A percentile compares a stretch with the other conserved stretches of the same genome.
These are phyloP conservation scores for Cossypha heuglini DNA, from an alignment of 2,797 vertebrate species.

Conservation along the genomic window DNA sequence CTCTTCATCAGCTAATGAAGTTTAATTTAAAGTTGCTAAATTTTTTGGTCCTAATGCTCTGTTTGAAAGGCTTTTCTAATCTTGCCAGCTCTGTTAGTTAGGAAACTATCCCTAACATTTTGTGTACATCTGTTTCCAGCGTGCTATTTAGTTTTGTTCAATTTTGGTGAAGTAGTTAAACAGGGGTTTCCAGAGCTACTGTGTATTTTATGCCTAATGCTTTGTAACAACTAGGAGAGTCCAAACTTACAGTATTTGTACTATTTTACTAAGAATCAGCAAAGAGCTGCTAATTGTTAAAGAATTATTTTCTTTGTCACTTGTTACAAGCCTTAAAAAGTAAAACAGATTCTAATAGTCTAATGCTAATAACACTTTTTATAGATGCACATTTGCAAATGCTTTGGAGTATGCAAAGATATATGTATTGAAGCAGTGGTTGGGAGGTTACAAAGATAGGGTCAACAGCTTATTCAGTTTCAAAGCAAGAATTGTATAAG, in stretches of 20 bases:
- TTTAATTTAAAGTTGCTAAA: background rate
- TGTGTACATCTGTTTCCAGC: background rate
- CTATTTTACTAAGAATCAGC: background rate
- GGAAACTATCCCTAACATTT: background rate
- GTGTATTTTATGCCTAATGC: background rate
- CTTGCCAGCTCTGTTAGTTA: background rate
- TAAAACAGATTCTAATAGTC: background rate
- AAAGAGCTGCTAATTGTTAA: background rate
- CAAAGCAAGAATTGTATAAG: background rate
- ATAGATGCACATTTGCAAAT: background rate
- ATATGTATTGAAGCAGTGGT: background rate
- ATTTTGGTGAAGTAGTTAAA: background rate
- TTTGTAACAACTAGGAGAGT: background rate
- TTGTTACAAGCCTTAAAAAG: background rate
- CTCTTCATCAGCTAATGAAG: background rate
- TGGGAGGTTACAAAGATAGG: background rate
- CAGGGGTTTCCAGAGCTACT: background rate
- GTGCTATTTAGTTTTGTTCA: background rate
- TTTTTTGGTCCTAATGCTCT: background rate
- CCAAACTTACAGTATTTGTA: background rate
- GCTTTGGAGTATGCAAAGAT: background rate
- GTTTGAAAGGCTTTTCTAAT: background rate
- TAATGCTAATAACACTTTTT: background rate
- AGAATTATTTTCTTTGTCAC: background rate
- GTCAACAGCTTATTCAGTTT: background rate